Conservation (phyloP, 2,888 invertebrate genomes). For the Anorthoa munda region DNA sequence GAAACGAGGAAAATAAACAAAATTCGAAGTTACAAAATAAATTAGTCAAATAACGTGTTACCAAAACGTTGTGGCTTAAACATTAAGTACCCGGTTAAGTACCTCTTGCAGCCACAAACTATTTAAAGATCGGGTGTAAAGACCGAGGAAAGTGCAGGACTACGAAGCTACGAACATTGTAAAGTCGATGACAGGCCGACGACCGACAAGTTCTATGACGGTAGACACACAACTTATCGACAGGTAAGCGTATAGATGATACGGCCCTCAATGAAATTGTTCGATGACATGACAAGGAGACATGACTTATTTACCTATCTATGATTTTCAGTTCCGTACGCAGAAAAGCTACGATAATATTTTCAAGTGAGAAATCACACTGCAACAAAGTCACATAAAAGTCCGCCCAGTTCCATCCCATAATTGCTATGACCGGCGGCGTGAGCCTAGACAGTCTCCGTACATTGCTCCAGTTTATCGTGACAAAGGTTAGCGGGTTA, state of each 20-base stretch:
- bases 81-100: constrained; percentile 8
- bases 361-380: not conserved
- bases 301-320: not conserved
- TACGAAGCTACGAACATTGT: constrained; percentile 11
- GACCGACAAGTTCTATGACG: not conserved
- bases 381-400: constrained; percentile 16
- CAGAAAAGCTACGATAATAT: not conserved
- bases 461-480: constrained; percentile 56
- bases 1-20: constrained; percentile 7
- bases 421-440: constrained; percentile 27
- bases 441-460: constrained; percentile 36
- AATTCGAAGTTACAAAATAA: not conserved
- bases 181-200: constrained; percentile 6
- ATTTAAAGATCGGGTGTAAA: not conserved
- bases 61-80: not conserved
- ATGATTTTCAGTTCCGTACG: not conserved
- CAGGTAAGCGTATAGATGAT: not conserved
- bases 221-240: not conserved
- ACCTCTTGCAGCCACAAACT: not conserved
- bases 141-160: constrained; percentile 2
- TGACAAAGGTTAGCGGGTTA: constrained; percentile 58
- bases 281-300: constrained; percentile 1
- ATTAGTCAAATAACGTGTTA: constrained; percentile 2
- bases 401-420: constrained; percentile 15
- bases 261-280: not conserved